Base-by-base conservation (phyloP, 2,888 invertebrate species). In the Agrypnus murinus region DNA sequence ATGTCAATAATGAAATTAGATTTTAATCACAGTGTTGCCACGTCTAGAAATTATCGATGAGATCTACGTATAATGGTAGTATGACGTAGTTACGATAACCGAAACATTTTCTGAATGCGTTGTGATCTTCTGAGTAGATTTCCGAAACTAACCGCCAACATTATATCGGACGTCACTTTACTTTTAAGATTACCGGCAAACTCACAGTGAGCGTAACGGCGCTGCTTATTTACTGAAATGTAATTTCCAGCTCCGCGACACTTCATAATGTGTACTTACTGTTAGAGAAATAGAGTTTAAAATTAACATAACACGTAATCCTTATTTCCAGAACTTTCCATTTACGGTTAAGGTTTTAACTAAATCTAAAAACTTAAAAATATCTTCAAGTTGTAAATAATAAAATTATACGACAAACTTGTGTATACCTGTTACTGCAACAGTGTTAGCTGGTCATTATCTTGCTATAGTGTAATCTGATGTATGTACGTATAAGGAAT, bases 51-150 rank as follows among this genome's bases (percentile, higher is more conserved):
- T n/a, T n/a, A n/a, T n/a, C n/a, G n/a, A n/a, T n/a, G n/a, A n/a
- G n/a, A n/a, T n/a, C n/a, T n/a, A n/a, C n/a, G n/a, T n/a, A n/a
- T n/a, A n/a, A n/a, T n/a, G n/a, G 68, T 72, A 65, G 73, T 75
- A 73, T 69, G 67, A 69, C 48, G 50, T 69, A 68, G 67, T 72
- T 71, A 58, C 64, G 71, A 75, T 77, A 77, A 78, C 77, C 77
- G 77, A 78, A 78, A 77, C 78, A 78, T 78, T 78, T 77, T 76
- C 75, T 59, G 73, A 73, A 73, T 75, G 71, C 63, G 72, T 71
- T 60, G 67, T 65, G 60, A 71, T 73, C 72, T 73, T 67, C 50
- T 38, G 31, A 45, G 69, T 55, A 46, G 74, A 73, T 75, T 71
- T 75, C 64, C 50, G 55, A 50, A 45, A 57, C 63, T 45, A 55